Evolutionary conservation across 1,140 invertebrate species (phyloP).

Genomic region (Paralvinella palmiformis): DNA sequence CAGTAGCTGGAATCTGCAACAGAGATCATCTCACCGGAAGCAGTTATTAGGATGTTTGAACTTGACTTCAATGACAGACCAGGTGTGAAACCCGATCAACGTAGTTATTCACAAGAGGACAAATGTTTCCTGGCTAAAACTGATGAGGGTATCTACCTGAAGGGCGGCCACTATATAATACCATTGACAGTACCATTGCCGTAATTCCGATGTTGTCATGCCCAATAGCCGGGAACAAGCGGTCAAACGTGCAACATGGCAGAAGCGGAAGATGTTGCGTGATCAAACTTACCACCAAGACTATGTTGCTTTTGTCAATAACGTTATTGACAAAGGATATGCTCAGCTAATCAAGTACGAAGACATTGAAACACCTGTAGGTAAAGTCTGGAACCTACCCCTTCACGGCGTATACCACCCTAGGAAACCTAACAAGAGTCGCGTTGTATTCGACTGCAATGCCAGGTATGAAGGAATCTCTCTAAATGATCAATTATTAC

Average conservation of each 20-base stretch:
- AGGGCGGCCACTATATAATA: not conserved
- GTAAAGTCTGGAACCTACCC: not conserved
- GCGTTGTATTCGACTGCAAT: constrained; percentile 16
- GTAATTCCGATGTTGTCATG: not conserved
- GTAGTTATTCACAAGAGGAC: not conserved
- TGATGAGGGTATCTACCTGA: not conserved
- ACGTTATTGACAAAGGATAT: too few relatives aligned
- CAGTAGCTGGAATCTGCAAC: not conserved
- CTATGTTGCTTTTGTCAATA: not conserved
- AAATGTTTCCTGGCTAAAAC: too few relatives aligned
- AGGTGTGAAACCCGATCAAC: not conserved
- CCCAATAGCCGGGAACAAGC: not conserved
- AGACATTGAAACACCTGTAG: not conserved
- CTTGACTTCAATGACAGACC: not conserved
- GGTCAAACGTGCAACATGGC: not conserved
- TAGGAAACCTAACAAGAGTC: constrained; percentile 11
- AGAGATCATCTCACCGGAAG: not conserved
- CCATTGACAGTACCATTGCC: not conserved
- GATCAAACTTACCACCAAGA: not conserved
- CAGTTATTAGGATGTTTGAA: not conserved
- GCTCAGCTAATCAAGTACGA: not conserved
- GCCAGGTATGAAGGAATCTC: constrained; percentile 8
- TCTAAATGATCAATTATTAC: constrained; percentile 10
- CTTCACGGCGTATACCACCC: constrained; percentile 15
- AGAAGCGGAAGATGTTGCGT: not conserved